These are phyloP conservation scores for Elymnias hypermnestra DNA, from an alignment of 1,140 invertebrate species.

Conservation along the genomic window DNA sequence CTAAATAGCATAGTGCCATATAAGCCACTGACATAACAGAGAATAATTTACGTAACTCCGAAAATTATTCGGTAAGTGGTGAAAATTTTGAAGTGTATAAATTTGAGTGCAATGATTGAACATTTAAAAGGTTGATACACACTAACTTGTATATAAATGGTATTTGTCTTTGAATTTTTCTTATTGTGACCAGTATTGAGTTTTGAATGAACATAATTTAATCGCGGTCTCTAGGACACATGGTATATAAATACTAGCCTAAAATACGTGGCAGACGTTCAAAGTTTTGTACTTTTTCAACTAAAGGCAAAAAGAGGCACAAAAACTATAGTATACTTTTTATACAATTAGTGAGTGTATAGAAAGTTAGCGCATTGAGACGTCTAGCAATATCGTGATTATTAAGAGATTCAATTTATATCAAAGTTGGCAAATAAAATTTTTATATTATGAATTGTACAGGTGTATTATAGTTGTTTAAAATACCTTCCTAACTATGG, in stretches of 20 bases:
- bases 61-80: slow-evolving; percentile 26
- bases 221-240: neutral
- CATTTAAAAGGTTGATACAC: slow-evolving; percentile 5
- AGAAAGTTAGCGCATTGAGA: neutral
- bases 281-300: neutral
- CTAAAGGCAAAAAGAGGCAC: neutral
- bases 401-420: neutral
- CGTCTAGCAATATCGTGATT: neutral
- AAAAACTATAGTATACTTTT: neutral
- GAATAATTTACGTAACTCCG: slow-evolving; percentile 12
- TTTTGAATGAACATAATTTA: slow-evolving; percentile 6
- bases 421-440: neutral
- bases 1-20: slow-evolving; percentile 83
- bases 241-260: neutral
- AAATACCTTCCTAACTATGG: neutral
- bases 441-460: neutral
- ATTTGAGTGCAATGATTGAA: slow-evolving; percentile 9
- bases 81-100: slow-evolving; percentile 8
- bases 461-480: neutral
- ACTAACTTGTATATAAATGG: slow-evolving; percentile 12
- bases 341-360: neutral
- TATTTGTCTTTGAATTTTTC: slow-evolving; percentile 6
- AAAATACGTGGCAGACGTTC: neutral
- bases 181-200: slow-evolving; percentile 20
- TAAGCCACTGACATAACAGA: slow-evolving; percentile 9